Evolutionary conservation across 2,797 vertebrate species (phyloP).

Genomic region (Tarsius wallacei): DNA sequence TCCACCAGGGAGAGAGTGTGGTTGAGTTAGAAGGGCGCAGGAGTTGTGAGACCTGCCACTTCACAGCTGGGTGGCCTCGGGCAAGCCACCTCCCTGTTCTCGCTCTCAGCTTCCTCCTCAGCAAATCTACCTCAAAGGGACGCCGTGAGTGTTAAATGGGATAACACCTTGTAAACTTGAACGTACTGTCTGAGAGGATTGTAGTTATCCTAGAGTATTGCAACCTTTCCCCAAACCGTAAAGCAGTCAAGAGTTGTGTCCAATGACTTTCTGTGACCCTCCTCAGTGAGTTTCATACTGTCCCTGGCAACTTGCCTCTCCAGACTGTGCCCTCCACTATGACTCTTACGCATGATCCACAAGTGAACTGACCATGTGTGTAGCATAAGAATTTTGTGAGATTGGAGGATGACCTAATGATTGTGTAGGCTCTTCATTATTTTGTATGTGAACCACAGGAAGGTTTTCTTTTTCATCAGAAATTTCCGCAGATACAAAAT

Average conservation of each 20-base stretch:
- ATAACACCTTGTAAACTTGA: neutral
- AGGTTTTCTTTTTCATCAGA: constrained; percentile 6
- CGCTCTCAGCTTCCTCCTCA: neutral
- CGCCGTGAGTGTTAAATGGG: too few species aligned
- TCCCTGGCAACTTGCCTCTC: neutral
- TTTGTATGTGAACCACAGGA: constrained; percentile 2
- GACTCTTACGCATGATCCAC: neutral
- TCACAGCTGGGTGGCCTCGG: neutral
- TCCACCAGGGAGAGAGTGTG: neutral
- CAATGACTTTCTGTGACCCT: neutral
- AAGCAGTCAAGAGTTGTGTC: too few species aligned
- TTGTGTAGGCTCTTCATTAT: neutral
- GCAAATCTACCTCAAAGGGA: neutral
- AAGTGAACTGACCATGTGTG: neutral
- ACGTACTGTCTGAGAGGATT: neutral
- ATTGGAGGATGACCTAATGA: neutral
- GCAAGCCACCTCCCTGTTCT: neutral
- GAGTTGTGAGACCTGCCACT: neutral
- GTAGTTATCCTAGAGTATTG: neutral
- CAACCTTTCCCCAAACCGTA: neutral
- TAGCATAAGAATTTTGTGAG: neutral
- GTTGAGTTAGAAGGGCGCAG: neutral
- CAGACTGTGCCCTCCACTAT: rapidly evolving
- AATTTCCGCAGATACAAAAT: constrained; percentile 7
- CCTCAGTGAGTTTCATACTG: neutral